These are phyloP conservation scores for Penaeus vannamei DNA, from an alignment of 1,140 invertebrate genomes.

Conservation along the genomic window DNA sequence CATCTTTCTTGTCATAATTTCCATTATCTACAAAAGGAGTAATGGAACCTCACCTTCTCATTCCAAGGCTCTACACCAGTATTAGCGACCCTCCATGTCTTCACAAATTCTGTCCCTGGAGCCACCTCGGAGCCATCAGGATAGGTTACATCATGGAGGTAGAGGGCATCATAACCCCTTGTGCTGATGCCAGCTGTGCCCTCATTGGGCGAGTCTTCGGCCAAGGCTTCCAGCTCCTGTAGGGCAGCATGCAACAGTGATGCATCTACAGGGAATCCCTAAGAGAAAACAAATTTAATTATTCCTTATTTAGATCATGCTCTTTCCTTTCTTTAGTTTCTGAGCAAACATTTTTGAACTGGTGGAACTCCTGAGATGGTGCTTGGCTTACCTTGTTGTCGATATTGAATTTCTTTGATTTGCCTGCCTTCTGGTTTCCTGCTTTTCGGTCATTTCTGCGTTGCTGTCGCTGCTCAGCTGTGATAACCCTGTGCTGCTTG, in stretches of 20 bases:
- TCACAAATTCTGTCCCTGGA: constrained; percentile 44
- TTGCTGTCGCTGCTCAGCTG: constrained; percentile 50
- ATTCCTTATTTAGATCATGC: too few species aligned
- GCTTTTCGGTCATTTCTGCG: constrained; percentile 45
- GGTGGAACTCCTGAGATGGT: too few species aligned
- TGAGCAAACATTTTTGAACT: too few species aligned
- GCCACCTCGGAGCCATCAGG: constrained; percentile 54
- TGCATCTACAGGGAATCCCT: constrained; percentile 56
- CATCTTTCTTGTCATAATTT: too few species aligned
- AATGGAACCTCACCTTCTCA: constrained; percentile 39
- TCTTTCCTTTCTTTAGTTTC: too few species aligned
- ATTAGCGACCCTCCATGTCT: constrained; percentile 51
- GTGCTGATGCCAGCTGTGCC: neutral
- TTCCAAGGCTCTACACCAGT: constrained; percentile 52
- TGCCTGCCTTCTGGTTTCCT: constrained; percentile 40
- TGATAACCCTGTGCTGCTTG: constrained; percentile 46
- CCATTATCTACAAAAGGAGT: neutral
- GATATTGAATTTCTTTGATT: constrained; percentile 52
- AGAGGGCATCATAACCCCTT: constrained; percentile 45
- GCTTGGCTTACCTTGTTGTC: constrained; percentile 36
- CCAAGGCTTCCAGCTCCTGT: constrained; percentile 48
- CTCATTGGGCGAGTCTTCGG: constrained; percentile 55
- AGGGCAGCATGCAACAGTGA: constrained; percentile 52
- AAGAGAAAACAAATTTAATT: neutral
- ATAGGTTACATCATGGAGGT: constrained; percentile 45